Conservation (phyloP, 2,888 invertebrate species). For the Toxonevra muliebris region DNA sequence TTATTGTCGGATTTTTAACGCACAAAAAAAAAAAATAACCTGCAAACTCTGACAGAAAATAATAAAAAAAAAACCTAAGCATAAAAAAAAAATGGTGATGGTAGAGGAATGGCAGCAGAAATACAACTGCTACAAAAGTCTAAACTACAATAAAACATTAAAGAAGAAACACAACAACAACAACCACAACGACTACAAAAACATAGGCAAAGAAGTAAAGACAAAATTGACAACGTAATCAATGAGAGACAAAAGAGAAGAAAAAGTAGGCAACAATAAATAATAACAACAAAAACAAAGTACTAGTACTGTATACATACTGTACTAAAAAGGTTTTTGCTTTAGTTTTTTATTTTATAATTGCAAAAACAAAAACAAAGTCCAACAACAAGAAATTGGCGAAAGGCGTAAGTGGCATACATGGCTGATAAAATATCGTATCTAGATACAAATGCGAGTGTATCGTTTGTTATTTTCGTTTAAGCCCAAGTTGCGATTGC, state of each 20-base stretch:
- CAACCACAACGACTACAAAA: background rate
- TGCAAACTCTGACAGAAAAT: no score
- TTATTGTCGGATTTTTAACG: no score
- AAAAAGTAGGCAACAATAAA: background rate
- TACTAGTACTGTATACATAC: no score
- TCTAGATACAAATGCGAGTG: no score
- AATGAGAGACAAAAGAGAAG: constrained; percentile 16
- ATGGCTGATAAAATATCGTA: no score
- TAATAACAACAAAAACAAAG: background rate
- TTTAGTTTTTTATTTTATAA: constrained; percentile 4
- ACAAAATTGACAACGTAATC: constrained; percentile 29
- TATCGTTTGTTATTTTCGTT: no score
- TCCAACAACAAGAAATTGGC: background rate
- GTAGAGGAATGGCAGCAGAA: constrained; percentile 4
- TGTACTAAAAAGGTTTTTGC: background rate
- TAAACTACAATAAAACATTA: constrained; percentile 9
- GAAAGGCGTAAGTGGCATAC: background rate
- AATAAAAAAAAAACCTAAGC: no score
- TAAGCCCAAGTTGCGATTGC: no score
- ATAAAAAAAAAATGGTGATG: no score
- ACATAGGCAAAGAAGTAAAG: background rate
- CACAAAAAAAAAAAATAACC: no score
- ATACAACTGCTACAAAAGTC: background rate
- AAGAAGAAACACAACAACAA: background rate
- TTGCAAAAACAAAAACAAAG: background rate